Evolutionary conservation across 2,888 invertebrate species (phyloP).

Genomic region (Silvanus unidentatus): DNA sequence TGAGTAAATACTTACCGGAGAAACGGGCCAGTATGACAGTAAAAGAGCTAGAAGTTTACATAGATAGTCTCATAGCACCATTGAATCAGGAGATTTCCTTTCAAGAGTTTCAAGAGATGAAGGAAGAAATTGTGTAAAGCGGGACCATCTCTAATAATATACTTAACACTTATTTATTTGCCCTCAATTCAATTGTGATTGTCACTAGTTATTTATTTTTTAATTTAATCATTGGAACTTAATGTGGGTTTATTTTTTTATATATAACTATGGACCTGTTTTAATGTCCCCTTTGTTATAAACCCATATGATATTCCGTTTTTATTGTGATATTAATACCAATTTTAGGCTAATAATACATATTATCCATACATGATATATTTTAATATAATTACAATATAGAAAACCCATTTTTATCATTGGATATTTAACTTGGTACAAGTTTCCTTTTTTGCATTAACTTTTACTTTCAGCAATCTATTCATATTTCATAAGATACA

Average conservation of each 20-base stretch:
- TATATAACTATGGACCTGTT: neutral
- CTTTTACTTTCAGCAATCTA: too few relatives aligned
- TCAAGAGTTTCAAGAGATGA: constrained; percentile 16
- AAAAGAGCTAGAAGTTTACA: constrained; percentile 41
- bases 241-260: neutral
- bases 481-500: too few relatives aligned
- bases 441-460: neutral
- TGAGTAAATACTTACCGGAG: constrained; percentile 35
- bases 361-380: too few relatives aligned
- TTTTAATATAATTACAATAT: too few relatives aligned
- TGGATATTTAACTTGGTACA: neutral
- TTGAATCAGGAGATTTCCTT: constrained; percentile 17
- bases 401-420: too few relatives aligned
- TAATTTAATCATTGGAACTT: neutral
- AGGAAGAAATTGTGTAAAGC: constrained; percentile 6
- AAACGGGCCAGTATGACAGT: constrained; percentile 29
- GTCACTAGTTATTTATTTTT: neutral
- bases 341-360: neutral
- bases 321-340: neutral
- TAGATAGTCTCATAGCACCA: constrained; percentile 18
- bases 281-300: neutral
- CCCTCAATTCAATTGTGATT: constrained; percentile 2
- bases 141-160: neutral
- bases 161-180: constrained; percentile 1
- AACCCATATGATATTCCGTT: neutral